These are phyloP conservation scores for Octomys mimax DNA, from an alignment of 2,797 vertebrate species.

Conservation along the genomic window DNA sequence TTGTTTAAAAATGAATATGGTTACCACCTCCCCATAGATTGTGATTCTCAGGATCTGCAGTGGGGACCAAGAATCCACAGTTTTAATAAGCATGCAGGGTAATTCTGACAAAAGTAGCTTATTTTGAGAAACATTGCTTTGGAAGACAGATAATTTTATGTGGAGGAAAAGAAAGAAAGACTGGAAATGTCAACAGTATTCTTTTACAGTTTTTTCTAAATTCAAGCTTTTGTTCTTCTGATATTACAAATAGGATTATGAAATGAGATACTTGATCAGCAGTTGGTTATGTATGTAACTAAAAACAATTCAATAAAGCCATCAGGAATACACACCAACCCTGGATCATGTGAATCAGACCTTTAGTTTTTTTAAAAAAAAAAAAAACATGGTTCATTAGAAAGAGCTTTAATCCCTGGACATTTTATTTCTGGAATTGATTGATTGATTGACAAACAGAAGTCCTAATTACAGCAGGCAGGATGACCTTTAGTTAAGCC, in stretches of 20 bases:
- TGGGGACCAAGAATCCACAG: not conserved
- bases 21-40: not conserved
- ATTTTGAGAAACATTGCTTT: not conserved
- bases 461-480: conserved; percentile 46
- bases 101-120: not conserved
- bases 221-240: not conserved
- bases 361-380: not conserved
- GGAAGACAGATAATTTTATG: not conserved
- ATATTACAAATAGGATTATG: not conserved
- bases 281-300: not conserved
- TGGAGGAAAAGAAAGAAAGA: not conserved
- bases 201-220: not conserved
- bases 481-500: conserved; percentile 56
- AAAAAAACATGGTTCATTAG: not conserved
- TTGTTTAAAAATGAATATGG: not conserved
- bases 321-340: not conserved
- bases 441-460: not conserved
- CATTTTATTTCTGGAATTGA: conserved; percentile 47
- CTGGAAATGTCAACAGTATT: not conserved
- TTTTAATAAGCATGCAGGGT: not conserved
- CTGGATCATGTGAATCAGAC: not conserved
- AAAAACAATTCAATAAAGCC: not conserved
- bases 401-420: conserved; percentile 52
- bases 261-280: not conserved
- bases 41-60: not conserved